Evolutionary conservation across 2,113 vertebrate genomes (phyloP), one percentile per base, ranked within the genome.

Genomic region (Pogona vitticeps): DNA sequence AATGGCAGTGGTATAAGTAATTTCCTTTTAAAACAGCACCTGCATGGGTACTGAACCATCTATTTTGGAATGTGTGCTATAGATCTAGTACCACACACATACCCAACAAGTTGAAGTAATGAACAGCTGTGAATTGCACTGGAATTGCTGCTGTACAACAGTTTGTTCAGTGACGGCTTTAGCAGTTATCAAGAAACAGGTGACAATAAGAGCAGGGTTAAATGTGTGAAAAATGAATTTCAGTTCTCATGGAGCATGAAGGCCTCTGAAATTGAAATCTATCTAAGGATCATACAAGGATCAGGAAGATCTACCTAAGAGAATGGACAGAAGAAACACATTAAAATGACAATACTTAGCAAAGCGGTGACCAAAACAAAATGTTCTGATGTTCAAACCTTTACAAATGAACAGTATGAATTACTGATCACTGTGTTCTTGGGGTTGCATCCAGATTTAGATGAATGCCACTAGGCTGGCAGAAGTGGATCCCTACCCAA

Each of bases 381-480:
- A 91, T 72, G 68, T 76, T 80, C 31, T 71, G 33, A 33, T 33
- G 2, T 76, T 88, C 81, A 40, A 84, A 76, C 85, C 85, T 82
- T 90, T 83, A 31, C 3, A 23, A 17, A 18, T 75, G 26, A 82
- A 46, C 71, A 65, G 3, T 0, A 80, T 40, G 82, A 63, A 40
- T 92, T 91, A 91, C 88, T 89, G 36, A 93, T 89, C 8, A 17
- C 36, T 23, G n/a, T 82, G 58, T 84, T 23, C 26, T 68, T 10
- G 8, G 31, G 0, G 28, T n/a, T 68, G 65, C 23, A 67, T 67
- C 65, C 28, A 67, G 65, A 67, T 67, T 65, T 65, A 65, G 21
- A 65, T 65, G 26, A 28, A 28, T 31, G 65, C 28, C 65, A 68
- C 28, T 68, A 68, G 65, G 28, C 65, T 68, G 65, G 65, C 13